A percentile compares a stretch with the other conserved stretches of the same genome.
These are phyloP conservation scores for Nyctalus aviator DNA, from an alignment of 2,797 vertebrate species.

Conservation along the genomic window DNA sequence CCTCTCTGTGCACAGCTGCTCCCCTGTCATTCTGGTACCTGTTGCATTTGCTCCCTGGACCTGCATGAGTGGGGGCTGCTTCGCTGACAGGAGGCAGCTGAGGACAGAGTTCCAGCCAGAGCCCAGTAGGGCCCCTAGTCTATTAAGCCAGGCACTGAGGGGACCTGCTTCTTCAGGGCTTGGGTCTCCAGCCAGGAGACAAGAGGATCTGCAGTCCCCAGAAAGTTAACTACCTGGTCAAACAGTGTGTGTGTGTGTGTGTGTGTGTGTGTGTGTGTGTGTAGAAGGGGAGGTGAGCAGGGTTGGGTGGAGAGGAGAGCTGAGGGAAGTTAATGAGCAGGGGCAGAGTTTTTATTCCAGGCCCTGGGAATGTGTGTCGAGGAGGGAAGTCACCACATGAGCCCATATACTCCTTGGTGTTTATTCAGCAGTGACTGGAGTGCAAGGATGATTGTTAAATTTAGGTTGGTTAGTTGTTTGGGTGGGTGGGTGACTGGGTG, in stretches of 20 bases:
- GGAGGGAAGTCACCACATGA: neutral
- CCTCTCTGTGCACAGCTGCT: too few species aligned
- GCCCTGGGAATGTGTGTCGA: neutral
- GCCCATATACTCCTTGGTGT: neutral
- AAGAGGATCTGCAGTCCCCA: neutral
- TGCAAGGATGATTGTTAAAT: neutral
- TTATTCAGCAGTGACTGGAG: neutral
- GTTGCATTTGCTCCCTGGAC: too few species aligned
- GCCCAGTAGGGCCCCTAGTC: neutral
- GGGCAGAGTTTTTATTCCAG: neutral
- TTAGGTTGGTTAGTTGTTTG: neutral
- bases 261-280: too few species aligned
- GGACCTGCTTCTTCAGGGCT: neutral
- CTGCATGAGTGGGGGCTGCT: too few species aligned
- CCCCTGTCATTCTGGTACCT: too few species aligned
- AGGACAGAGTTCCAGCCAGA: neutral
- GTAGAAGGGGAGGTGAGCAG: accelerated
- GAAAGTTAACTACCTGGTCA: neutral
- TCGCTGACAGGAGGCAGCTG: too few species aligned
- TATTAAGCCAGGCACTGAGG: neutral
- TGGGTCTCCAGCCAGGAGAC: neutral
- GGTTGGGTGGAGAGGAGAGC: too few species aligned
- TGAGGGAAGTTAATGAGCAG: neutral
- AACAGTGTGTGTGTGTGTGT: neutral
- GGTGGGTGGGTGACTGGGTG: too few species aligned